These are phyloP conservation scores for Parotocinclus haroldoi DNA, from an alignment of 2,797 vertebrate species.

Conservation along the genomic window DNA sequence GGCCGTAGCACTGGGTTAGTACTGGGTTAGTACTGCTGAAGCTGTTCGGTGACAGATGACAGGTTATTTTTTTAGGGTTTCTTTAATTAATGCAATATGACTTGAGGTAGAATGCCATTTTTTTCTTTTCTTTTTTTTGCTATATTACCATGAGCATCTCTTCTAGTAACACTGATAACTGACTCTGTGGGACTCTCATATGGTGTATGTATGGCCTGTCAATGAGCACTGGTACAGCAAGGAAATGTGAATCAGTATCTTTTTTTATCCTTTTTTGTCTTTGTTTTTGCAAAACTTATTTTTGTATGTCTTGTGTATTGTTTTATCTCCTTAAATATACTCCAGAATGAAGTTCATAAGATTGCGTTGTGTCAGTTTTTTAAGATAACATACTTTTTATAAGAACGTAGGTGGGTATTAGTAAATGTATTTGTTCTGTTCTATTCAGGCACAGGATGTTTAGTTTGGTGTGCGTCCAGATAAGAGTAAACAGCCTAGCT, in stretches of 20 bases:
- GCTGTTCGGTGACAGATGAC: slow-evolving; percentile 52
- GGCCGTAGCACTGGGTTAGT: slow-evolving; percentile 62
- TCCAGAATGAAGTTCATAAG: not conserved
- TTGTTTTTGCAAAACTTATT: slow-evolving; percentile 24
- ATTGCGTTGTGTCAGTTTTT: not conserved
- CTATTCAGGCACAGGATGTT: too few species aligned
- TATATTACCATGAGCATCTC: slow-evolving; percentile 5
- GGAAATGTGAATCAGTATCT: not conserved
- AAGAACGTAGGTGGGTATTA: too few species aligned
- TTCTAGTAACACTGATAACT: slow-evolving; percentile 9
- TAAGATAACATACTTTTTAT: too few species aligned
- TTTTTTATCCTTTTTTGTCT: not conserved
- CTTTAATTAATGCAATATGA: slow-evolving; percentile 32
- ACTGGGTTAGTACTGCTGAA: slow-evolving; percentile 38
- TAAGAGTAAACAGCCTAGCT: too few species aligned
- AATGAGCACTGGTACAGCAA: slow-evolving; percentile 4
- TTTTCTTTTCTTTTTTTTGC: not conserved
- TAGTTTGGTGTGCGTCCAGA: too few species aligned
- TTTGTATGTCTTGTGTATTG: not conserved
- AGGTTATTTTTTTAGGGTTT: not conserved
- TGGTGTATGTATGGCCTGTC: not conserved
- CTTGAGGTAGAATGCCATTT: not conserved
- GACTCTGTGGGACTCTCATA: not conserved
- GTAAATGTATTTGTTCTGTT: too few species aligned
- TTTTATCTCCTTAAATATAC: not conserved